Evolutionary conservation across 2,888 invertebrate species (phyloP).

Genomic region (Phortica magna): DNA sequence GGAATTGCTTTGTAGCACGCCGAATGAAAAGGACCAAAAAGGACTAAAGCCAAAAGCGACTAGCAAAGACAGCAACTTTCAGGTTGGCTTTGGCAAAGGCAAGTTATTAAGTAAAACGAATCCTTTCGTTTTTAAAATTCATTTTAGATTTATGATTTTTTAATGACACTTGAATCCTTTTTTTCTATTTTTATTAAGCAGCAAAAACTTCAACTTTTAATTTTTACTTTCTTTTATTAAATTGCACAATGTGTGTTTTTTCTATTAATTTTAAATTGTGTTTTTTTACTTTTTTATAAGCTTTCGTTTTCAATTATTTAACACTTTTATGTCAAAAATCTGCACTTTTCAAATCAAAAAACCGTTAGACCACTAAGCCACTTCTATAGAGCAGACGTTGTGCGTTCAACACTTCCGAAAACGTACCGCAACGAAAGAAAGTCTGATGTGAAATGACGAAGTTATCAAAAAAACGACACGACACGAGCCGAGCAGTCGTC

Average conservation of each 20-base stretch:
- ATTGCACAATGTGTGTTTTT: conserved; percentile 21
- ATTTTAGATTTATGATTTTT: conserved; percentile 1
- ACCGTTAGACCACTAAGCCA: conserved; percentile 38
- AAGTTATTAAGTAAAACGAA: neutral
- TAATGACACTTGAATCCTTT: neutral
- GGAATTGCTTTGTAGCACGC: neutral
- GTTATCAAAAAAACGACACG: conserved; percentile 5
- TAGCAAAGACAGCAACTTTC: neutral
- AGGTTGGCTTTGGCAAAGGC: neutral
- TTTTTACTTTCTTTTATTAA: neutral
- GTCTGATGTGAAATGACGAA: neutral
- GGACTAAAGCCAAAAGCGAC: neutral
- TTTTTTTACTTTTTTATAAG: neutral
- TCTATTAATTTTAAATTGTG: neutral
- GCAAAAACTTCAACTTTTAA: neutral
- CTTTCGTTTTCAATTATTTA: conserved; percentile 7
- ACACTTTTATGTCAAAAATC: neutral
- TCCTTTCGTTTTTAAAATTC: neutral
- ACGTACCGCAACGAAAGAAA: neutral
- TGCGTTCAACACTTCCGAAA: conserved; percentile 38
- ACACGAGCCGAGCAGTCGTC: neutral
- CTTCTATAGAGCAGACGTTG: conserved; percentile 55
- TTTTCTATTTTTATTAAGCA: conserved; percentile 1
- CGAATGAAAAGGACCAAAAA: neutral
- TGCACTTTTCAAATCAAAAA: conserved; percentile 7